A percentile compares a stretch with the other conserved stretches of the same genome.
Conservation (phyloP, 53 echinoderm and acorn worm species). For the Astropecten irregularis region DNA sequence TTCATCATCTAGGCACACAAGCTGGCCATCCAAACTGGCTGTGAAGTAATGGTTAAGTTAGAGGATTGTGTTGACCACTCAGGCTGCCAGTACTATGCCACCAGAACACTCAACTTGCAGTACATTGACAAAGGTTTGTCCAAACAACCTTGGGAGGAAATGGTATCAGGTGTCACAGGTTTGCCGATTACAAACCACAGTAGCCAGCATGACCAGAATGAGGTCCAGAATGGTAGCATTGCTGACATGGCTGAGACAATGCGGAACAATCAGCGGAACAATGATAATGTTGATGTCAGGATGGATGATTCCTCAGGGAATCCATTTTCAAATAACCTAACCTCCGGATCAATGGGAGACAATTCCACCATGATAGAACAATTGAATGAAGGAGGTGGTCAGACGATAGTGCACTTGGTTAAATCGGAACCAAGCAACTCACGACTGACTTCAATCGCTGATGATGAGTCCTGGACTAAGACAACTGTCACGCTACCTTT, state of each 20-base stretch:
- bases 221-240: slow-evolving; percentile 16
- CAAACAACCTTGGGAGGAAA: slow-evolving; percentile 43
- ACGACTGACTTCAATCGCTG: neutral
- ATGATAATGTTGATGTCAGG: neutral
- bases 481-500: slow-evolving; percentile 26
- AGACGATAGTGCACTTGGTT: neutral
- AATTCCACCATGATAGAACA: neutral
- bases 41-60: slow-evolving; percentile 48
- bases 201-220: slow-evolving; percentile 7
- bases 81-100: slow-evolving; percentile 58
- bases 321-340: neutral
- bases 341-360: neutral
- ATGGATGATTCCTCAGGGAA: neutral
- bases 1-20: slow-evolving; percentile 56
- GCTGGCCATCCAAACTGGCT: slow-evolving; percentile 55
- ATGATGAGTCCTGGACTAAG: neutral
- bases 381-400: neutral
- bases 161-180: slow-evolving; percentile 59
- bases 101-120: slow-evolving; percentile 44
- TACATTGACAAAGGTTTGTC: slow-evolving; percentile 43
- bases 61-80: slow-evolving; percentile 39
- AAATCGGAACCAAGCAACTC: slow-evolving; percentile 8
- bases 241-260: neutral
- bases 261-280: neutral
- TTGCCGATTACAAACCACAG: slow-evolving; percentile 24